Base-by-base conservation (phyloP, 2,797 vertebrate species). In the Gymnodraco acuticeps region DNA sequence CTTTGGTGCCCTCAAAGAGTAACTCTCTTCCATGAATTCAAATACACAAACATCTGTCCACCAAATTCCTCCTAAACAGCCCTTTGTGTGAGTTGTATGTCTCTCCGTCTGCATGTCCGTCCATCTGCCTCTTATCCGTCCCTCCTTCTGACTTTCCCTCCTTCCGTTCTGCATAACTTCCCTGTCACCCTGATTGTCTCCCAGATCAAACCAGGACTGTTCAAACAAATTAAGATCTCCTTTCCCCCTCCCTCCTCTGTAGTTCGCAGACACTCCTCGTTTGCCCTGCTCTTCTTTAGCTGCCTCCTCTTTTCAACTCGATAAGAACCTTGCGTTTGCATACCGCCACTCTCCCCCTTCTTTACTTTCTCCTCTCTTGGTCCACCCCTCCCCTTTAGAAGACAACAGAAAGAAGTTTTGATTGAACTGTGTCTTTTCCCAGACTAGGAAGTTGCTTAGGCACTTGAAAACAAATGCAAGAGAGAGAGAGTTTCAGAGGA, bases 41-140 rank as follows among this genome's bases (percentile, higher is more conserved):
- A 75, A 64, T 69, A 76, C 81, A 76, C 80, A 82, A 69, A 86
- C 78, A 80, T 84, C 82, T 84, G 77, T 79, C 72, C 64, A 70
- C 80, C 59, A 87, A 86, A 82, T 86, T 68, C 78, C 86, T 85
- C 45, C 47, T n/a, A 13, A 62, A 55, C 67, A 74, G 71, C 17
- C 70, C 45, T 70, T 45, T 75, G 65, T 82, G 68, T 66, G 46
- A 33, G 27, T 19, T 23, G 69, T 77, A 64, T 2, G 10, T 70
- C 5, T 70, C n/a, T 54, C 27, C 38, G 9, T 54, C 27, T 47
- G 9, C 17, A 6, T 3, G 58, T 75, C 59, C 41, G 55, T 81
- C 63, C 48, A 56, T 77, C 75, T 60, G 66, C 60, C 58, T 61
- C 69, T 73, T 2, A 47, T 70, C 76, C 69, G 33, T 54, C 41